Base-by-base conservation (phyloP, 2,888 invertebrate species). In the Thymelicus acteon region DNA sequence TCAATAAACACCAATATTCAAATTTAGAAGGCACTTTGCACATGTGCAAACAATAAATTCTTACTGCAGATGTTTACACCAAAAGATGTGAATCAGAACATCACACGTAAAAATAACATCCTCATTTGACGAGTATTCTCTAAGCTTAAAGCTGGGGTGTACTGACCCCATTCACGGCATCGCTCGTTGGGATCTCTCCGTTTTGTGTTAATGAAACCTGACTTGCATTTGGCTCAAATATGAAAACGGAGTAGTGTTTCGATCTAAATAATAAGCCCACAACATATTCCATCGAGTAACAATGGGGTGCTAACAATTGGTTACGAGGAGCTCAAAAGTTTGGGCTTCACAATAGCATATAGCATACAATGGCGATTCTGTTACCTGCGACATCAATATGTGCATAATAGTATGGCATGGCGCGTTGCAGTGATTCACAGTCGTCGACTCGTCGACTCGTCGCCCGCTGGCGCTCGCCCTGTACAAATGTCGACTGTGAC, bases 371-470 rank as follows among this genome's bases (percentile, higher is more conserved):
- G 80, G 90, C 85, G 84, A 88, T 89, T 92, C 85, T 82, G 89
- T 91, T 92, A 91, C 90, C 90, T 90, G 91, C 83, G 86, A 81
- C 87, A 90, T 91, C 86, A 91, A 84, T 91, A 92, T 89, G 92
- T 92, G 90, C 91, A 91, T 91, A 91, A 85, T 87, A 84, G 86
- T 86, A 83, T 82, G 87, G 85, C 81, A 79, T 80, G 79, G 75
- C 75, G 73, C 72, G 75, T 73, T 81, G 85, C 82, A 82, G 79
- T 85, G 87, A 87, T 82, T 85, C 87, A 82, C 77, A 77, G 75
- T 67, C 75, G 77, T 31, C 31, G 31, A 31, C 24, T 24, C 24
- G 24, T 24, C 24, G 24, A 24, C 31, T 31, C 31, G 31, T 76
- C 75, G 75, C 75, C 73, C 75, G 78, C 81, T 81, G 79, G 49